Conservation (phyloP, 2,113 vertebrate species). For the Lontra canadensis region DNA sequence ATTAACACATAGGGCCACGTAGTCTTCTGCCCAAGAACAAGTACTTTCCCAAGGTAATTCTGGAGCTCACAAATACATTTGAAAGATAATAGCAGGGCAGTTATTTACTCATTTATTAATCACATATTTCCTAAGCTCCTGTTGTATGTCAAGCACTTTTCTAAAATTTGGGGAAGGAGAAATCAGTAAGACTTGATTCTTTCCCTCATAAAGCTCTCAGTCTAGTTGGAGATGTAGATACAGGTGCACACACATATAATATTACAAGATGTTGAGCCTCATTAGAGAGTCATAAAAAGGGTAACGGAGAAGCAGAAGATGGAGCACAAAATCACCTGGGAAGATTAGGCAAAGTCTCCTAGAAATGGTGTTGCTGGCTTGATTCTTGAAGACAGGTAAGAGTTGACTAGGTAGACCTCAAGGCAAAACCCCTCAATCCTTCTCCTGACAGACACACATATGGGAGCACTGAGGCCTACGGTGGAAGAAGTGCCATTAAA, state of each 20-base stretch:
- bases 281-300: not conserved
- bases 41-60: not conserved
- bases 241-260: not conserved
- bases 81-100: not conserved
- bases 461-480: not conserved
- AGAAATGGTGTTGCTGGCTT: not conserved
- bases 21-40: not conserved
- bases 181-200: not conserved
- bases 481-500: not conserved
- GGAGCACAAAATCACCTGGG: not conserved
- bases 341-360: not conserved
- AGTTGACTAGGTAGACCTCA: not conserved
- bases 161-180: not conserved
- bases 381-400: not conserved
- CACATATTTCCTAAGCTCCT: not conserved
- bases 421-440: not conserved
- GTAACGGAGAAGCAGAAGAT: not conserved
- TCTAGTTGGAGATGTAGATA: not conserved
- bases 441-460: not conserved
- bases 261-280: not conserved
- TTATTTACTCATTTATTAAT: not conserved
- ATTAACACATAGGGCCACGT: too few species aligned
- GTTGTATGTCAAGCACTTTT: not conserved
- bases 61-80: not conserved
- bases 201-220: not conserved